These are phyloP conservation scores for Scartelaos histophorus DNA, from an alignment of 2,113 vertebrate genomes.

Conservation along the genomic window DNA sequence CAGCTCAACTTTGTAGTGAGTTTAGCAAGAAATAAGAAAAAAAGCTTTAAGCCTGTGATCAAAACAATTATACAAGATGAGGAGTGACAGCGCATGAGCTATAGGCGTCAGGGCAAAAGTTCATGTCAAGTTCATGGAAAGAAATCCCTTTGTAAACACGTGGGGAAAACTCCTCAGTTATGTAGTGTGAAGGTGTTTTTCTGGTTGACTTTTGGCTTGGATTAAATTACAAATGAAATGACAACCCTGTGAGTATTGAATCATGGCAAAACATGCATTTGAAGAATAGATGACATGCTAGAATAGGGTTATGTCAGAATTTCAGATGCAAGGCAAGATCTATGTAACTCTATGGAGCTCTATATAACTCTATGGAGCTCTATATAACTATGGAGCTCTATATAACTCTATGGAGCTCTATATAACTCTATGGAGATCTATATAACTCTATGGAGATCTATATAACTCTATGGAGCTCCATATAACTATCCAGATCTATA, in stretches of 20 bases:
- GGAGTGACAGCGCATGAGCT: slow-evolving; percentile 1
- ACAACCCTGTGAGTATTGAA: not conserved
- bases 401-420: no score
- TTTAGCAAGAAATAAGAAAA: not conserved
- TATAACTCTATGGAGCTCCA: no score
- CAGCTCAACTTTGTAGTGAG: slow-evolving; percentile 5
- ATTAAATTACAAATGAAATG: not conserved
- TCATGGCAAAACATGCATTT: not conserved
- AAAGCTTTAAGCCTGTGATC: slow-evolving; percentile 5
- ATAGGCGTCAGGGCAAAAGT: slow-evolving; percentile 4
- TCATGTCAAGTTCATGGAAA: slow-evolving; percentile 5
- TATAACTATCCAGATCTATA: no score
- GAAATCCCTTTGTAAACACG: slow-evolving; percentile 9
- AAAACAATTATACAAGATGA: slow-evolving; percentile 7
- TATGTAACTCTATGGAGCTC: no score
- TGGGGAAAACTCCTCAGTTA: not conserved
- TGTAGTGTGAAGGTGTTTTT: not conserved
- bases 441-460: no score
- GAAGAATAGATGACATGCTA: not conserved
- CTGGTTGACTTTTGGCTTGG: not conserved
- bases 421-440: no score
- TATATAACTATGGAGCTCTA: no score
- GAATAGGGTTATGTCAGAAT: no score
- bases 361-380: no score
- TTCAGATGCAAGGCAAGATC: no score